Percentiles rank a stretch among this genome's conserved stretches.
Conservation (phyloP, 2,113 vertebrate genomes). For the Epinephelus lanceolatus region DNA sequence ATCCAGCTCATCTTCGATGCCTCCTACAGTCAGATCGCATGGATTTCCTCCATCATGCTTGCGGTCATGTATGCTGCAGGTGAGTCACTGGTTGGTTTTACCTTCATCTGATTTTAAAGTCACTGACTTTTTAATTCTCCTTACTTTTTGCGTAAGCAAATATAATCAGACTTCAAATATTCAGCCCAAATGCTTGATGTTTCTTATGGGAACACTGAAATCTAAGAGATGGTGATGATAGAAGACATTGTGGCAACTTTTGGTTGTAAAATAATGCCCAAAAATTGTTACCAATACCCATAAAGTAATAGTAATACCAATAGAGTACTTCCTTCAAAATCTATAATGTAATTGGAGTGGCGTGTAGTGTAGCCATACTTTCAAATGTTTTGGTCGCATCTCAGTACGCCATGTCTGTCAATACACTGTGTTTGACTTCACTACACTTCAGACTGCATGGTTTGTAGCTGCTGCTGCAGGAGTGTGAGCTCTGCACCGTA, state of each 20-base stretch:
- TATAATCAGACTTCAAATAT: background rate
- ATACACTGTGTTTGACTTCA: no score
- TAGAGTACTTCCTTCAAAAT: no score
- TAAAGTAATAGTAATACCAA: no score
- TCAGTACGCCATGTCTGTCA: no score
- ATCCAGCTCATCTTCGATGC: conserved; percentile 93
- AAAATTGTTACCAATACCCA: no score
- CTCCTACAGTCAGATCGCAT: conserved; percentile 93
- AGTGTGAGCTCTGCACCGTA: no score
- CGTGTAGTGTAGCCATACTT: no score
- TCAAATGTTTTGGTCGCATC: no score
- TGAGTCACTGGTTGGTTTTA: conserved; percentile 73
- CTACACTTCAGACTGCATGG: no score
- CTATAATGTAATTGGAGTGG: no score
- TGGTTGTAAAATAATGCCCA: no score
- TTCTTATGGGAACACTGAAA: background rate
- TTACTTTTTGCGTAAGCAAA: background rate
- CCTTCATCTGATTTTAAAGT: background rate
- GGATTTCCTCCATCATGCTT: conserved; percentile 98
- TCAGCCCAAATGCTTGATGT: background rate
- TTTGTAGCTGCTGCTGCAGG: no score
- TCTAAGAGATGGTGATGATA: background rate
- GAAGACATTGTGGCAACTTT: background rate
- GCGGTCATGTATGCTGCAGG: conserved; percentile 99
- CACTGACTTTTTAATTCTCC: background rate